Evolutionary conservation across 2,113 vertebrate genomes (phyloP).

Genomic region (rat (Rattus norvegicus)): GRCr8 NC_086035.1:51534501-51535000

Average conservation of each 20-base stretch:
- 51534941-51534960: constrained; percentile 7
- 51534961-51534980: neutral
- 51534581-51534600: neutral
- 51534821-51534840: neutral
- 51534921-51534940: neutral
- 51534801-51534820: neutral
- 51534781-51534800: neutral
- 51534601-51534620: neutral
- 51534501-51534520: no score
- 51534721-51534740: neutral
- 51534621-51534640: neutral
- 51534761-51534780: neutral
- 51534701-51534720: neutral
- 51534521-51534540: no score
- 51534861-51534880: neutral
- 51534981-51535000: neutral
- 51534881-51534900: neutral
- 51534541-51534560: neutral
- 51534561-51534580: neutral
- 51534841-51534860: neutral
- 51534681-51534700: neutral
- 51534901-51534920: neutral
- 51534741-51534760: neutral
- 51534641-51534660: neutral
- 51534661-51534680: neutral